Conservation (phyloP, 2,113 vertebrate genomes). For the Anoura caudifer region DNA sequence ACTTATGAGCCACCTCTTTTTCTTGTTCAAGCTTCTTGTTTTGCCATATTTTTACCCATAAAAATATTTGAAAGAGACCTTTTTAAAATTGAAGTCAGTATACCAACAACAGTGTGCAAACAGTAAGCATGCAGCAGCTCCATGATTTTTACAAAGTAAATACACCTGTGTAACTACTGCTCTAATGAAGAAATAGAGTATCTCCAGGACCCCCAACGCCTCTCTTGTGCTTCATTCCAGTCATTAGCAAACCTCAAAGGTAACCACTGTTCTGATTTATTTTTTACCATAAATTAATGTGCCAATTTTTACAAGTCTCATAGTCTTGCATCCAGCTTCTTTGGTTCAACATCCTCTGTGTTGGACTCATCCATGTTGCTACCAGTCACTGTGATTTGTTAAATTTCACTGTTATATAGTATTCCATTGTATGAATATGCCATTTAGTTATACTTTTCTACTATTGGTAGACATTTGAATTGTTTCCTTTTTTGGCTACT, state of each 20-base stretch:
- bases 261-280: neutral
- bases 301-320: neutral
- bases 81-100: neutral
- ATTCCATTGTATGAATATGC: neutral
- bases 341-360: neutral
- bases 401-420: neutral
- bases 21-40: neutral
- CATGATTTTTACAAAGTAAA: neutral
- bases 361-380: neutral
- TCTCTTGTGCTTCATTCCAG: neutral
- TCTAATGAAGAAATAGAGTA: neutral
- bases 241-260: neutral
- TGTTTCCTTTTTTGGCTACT: neutral
- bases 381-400: neutral
- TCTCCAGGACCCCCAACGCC: neutral
- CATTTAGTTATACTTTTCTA: neutral
- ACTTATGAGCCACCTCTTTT: neutral
- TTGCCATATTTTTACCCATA: neutral
- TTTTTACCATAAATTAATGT: neutral
- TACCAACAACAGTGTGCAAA: neutral
- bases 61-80: neutral
- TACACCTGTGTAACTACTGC: neutral
- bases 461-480: neutral
- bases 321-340: neutral
- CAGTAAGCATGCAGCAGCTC: neutral